Evolutionary conservation across 2,113 vertebrate genomes (phyloP).

Genomic region (Forbesichthys agassizii): DNA sequence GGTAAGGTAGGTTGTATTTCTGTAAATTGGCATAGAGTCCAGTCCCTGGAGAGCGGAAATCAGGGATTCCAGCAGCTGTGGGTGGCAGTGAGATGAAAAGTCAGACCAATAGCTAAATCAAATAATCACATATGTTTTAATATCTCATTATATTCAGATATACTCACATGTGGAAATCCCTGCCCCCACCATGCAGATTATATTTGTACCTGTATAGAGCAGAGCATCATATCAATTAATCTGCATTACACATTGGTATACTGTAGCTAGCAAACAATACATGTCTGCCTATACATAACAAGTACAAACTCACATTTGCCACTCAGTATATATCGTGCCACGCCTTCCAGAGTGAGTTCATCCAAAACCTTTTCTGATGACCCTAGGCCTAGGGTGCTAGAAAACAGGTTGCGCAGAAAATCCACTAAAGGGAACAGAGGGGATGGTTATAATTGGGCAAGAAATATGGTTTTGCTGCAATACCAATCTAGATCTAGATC

Average conservation of each 20-base stretch:
- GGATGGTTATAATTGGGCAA: neutral
- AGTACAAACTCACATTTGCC: constrained; percentile 81
- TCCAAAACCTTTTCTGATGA: constrained; percentile 83
- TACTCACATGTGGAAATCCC: constrained; percentile 87
- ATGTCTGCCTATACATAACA: neutral
- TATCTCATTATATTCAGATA: neutral
- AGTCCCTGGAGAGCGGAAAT: constrained; percentile 88
- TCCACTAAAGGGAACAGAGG: constrained; percentile 79
- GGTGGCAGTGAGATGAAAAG: neutral
- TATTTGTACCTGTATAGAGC: constrained; percentile 79
- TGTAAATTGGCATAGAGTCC: constrained; percentile 90
- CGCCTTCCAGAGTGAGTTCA: constrained; percentile 83
- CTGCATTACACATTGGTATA: neutral
- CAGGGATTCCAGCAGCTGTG: constrained; percentile 89
- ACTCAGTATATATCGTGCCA: constrained; percentile 83
- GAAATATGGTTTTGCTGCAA: neutral
- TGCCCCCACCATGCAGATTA: constrained; percentile 92
- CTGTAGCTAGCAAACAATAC: neutral
- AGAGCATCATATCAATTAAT: constrained; percentile 10
- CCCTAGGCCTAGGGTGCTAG: constrained; percentile 82
- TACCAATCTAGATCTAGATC: too few relatives aligned
- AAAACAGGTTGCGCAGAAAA: constrained; percentile 86
- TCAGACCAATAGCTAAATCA: neutral
- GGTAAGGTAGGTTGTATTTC: constrained; percentile 88
- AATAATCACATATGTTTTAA: neutral